A percentile compares a stretch with the other conserved stretches of the same genome.
Conservation (phyloP, 2,888 invertebrate genomes). For the Protodeltote pygarga region DNA sequence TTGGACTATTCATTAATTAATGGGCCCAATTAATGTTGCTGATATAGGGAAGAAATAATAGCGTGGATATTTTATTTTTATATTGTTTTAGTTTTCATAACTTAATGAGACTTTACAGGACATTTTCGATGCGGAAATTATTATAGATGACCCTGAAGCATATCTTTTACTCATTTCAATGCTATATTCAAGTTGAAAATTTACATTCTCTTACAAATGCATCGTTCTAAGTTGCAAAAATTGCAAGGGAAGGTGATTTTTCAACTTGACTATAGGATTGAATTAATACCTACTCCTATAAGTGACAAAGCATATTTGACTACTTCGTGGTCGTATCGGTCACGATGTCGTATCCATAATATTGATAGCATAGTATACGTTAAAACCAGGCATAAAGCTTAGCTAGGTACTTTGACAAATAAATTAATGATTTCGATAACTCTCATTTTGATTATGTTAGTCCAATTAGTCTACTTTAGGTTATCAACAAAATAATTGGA, state of each 20-base stretch:
- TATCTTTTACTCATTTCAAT: too few relatives aligned
- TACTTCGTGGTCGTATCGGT: too few relatives aligned
- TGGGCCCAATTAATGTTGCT: slow-evolving; percentile 15
- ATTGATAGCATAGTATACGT: slow-evolving; percentile 4
- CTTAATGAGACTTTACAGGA: too few relatives aligned
- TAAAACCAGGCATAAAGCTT: not conserved
- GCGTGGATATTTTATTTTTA: not conserved
- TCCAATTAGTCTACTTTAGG: slow-evolving; percentile 14
- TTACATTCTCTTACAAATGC: too few relatives aligned
- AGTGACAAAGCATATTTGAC: too few relatives aligned
- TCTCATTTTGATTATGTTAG: slow-evolving; percentile 16
- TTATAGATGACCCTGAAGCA: too few relatives aligned
- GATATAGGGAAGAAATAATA: slow-evolving; percentile 9
- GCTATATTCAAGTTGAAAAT: too few relatives aligned
- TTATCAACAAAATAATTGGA: not conserved
- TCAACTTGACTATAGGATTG: too few relatives aligned
- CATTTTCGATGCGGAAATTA: too few relatives aligned
- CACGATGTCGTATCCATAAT: slow-evolving; percentile 20
- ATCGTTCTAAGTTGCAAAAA: too few relatives aligned
- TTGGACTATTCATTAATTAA: slow-evolving; percentile 17
- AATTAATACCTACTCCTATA: not conserved
- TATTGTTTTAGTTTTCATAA: not conserved
- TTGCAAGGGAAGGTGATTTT: too few relatives aligned
- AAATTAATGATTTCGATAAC: slow-evolving; percentile 6
- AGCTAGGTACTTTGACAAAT: not conserved